Percentiles rank a stretch among this genome's conserved stretches.
phyloP scores from a whole-genome alignment of 2,113 vertebrate genomes.

The Pituophis catenifer region DNA sequence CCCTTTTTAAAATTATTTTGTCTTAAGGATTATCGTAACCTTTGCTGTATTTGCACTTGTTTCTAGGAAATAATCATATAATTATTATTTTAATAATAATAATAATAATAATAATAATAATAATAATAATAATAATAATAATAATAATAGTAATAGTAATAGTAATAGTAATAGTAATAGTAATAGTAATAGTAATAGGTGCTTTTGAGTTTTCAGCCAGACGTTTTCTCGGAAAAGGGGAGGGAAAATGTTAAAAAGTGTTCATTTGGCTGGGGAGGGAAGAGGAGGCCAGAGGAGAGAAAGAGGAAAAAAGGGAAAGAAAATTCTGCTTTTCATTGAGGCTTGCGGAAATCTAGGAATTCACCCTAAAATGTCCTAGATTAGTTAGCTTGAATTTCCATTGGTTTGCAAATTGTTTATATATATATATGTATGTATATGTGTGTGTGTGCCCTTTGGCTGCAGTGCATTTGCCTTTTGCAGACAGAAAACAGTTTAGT shows the following conservation, averaged over 20 bases:
- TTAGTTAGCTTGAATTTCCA: not conserved
- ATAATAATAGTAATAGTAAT: no score
- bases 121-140: no score
- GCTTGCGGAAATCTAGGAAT: not conserved
- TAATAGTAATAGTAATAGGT: no score
- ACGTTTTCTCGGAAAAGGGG: not conserved
- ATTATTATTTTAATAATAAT: no score
- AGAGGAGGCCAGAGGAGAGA: not conserved
- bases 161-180: no score
- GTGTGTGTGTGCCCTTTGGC: no score
- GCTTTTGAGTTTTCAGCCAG: not conserved
- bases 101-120: no score
- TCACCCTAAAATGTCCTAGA: not conserved
- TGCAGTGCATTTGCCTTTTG: no score
- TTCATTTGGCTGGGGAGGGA: not conserved
- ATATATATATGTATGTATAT: no score
- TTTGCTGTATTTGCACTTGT: not conserved
- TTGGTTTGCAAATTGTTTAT: not conserved
- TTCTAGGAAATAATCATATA: not conserved
- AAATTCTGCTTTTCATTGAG: not conserved
- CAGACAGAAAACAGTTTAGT: not conserved
- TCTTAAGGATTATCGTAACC: not conserved
- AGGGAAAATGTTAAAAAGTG: not conserved
- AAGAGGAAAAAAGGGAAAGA: no score
- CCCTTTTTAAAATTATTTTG: no score